Conservation (phyloP, 1,140 invertebrate species). For the Rhopalosiphum maidis region DNA sequence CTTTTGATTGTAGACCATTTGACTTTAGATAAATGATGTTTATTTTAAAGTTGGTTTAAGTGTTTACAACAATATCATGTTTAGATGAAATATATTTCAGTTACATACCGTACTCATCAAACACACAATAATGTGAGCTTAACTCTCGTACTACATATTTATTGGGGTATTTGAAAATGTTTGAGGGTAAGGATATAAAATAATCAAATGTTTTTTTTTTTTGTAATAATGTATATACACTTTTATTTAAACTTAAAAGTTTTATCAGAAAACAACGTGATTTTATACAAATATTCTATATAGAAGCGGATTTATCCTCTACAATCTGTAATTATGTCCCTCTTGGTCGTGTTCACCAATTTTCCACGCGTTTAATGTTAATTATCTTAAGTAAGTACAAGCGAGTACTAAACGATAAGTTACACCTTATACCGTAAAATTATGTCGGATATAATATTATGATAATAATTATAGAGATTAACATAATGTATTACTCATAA, state of each 20-base stretch:
- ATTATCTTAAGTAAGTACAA: not conserved
- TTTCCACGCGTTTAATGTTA: not conserved
- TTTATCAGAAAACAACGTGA: not conserved
- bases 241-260: not conserved
- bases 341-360: not conserved
- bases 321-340: not conserved
- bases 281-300: not conserved
- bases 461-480: not conserved
- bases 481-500: no score
- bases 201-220: not conserved
- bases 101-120: not conserved
- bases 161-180: not conserved
- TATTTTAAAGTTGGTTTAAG: not conserved
- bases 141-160: not conserved
- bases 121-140: not conserved
- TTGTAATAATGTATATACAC: not conserved
- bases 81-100: not conserved
- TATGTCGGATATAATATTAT: not conserved
- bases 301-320: not conserved
- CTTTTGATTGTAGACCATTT: not conserved
- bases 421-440: not conserved
- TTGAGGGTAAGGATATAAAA: not conserved
- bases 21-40: conserved; percentile 5
- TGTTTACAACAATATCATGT: not conserved
- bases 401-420: not conserved